These are phyloP conservation scores for Ceyx margarethae DNA, from an alignment of 2,113 vertebrate species.

Conservation along the genomic window DNA sequence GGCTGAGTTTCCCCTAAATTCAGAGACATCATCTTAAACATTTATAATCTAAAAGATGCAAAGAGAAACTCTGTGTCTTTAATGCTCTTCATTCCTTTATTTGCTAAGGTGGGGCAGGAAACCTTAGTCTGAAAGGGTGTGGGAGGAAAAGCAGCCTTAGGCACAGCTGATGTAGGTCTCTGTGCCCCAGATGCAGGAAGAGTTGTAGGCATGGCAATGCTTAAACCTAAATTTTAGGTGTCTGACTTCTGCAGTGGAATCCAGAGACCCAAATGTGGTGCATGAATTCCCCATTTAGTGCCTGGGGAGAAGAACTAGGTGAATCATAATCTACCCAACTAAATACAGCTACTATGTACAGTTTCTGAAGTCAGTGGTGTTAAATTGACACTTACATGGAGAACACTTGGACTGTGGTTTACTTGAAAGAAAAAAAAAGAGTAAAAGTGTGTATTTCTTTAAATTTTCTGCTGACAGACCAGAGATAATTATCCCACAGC, in stretches of 20 bases:
- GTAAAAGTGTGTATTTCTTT: constrained; percentile 39
- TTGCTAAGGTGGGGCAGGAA: neutral
- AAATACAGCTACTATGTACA: neutral
- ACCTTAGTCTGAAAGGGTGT: neutral
- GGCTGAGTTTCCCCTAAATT: neutral
- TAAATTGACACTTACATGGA: constrained; percentile 6
- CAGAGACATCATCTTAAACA: neutral
- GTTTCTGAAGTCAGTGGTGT: neutral
- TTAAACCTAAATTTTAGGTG: neutral
- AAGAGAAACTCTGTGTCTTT: neutral
- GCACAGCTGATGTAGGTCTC: neutral
- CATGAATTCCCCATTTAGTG: neutral
- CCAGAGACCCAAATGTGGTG: neutral
- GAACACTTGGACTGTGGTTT: constrained; percentile 3
- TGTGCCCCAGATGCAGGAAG: neutral
- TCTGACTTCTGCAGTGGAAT: neutral
- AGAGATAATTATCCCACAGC: constrained; percentile 61
- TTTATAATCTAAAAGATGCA: neutral
- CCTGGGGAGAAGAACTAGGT: neutral
- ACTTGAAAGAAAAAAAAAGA: constrained; percentile 8
- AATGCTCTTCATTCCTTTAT: neutral
- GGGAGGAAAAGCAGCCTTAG: neutral
- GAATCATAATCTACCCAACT: neutral
- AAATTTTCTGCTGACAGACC: constrained; percentile 51
- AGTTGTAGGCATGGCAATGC: neutral